Evolutionary conservation across 2,113 vertebrate genomes (phyloP).

Genomic region (Larimichthys polyactis): DNA sequence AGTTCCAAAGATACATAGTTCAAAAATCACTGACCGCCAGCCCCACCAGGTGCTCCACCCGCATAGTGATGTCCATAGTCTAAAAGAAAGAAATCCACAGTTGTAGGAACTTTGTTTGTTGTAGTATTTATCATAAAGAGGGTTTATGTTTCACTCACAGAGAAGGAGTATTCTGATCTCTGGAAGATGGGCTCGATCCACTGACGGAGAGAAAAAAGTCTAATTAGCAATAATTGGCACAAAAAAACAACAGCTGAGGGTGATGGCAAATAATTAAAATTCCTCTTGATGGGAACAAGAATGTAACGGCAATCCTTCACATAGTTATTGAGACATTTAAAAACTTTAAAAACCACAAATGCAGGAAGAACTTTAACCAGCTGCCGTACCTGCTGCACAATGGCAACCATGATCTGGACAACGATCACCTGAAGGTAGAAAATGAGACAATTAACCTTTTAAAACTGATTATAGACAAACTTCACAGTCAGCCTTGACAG

Average conservation of each 20-base stretch:
- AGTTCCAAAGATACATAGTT: not conserved
- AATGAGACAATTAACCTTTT: not conserved
- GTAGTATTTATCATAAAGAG: not conserved
- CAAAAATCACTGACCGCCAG: conserved; percentile 58
- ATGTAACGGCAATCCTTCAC: no score
- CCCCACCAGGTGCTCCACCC: conserved; percentile 66
- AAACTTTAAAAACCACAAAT: no score
- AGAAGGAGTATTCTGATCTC: conserved; percentile 65
- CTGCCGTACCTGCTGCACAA: conserved; percentile 73
- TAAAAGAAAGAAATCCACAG: conserved; percentile 23
- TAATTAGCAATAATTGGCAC: no score
- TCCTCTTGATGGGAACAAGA: no score
- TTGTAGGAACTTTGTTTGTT: not conserved
- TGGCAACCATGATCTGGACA: conserved; percentile 71
- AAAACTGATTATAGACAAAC: no score
- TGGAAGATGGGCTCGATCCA: conserved; percentile 75
- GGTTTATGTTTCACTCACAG: conserved; percentile 53
- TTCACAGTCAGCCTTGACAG: no score
- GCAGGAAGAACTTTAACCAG: conserved; percentile 10
- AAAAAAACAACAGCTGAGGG: no score
- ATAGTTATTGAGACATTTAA: no score
- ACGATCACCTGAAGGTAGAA: conserved; percentile 66
- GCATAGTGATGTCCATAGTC: conserved; percentile 61
- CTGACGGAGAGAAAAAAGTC: conserved; percentile 18
- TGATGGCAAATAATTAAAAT: no score